Conservation (phyloP, 2,888 invertebrate species). For the Eupithecia subfuscata region DNA sequence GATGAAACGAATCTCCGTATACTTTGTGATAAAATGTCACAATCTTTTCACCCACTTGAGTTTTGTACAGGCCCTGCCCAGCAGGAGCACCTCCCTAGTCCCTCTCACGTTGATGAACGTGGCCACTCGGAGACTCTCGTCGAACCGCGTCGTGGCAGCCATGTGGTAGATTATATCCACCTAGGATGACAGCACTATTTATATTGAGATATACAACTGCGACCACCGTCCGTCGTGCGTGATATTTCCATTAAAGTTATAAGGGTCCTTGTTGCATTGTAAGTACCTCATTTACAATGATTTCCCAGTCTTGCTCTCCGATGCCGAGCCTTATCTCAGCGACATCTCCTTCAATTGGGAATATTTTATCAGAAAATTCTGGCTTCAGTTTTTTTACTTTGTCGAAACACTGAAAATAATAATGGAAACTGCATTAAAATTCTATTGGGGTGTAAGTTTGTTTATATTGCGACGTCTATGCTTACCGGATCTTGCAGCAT, state of each 20-base stretch:
- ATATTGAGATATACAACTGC: too few species aligned
- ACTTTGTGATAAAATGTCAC: neutral
- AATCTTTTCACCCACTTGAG: constrained; percentile 14
- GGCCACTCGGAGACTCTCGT: constrained; percentile 91
- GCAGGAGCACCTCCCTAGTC: constrained; percentile 83
- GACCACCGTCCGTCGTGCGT: too few species aligned
- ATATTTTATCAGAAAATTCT: constrained; percentile 16
- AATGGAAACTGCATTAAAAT: too few species aligned
- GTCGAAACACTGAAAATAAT: constrained; percentile 19
- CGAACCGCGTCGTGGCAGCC: constrained; percentile 87
- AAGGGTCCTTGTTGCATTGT: neutral
- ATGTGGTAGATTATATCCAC: constrained; percentile 63
- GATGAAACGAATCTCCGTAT: too few species aligned
- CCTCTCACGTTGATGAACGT: constrained; percentile 94
- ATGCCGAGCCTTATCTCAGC: constrained; percentile 23
- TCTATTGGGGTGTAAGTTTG: neutral
- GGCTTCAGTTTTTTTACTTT: constrained; percentile 14
- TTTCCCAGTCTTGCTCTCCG: constrained; percentile 21
- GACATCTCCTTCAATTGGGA: constrained; percentile 22
- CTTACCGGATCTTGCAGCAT: constrained; percentile 28
- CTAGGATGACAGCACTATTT: constrained; percentile 24
- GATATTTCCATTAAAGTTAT: too few species aligned
- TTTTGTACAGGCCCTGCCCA: neutral
- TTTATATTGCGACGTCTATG: neutral
- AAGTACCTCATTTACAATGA: constrained; percentile 22